phyloP scores from a whole-genome alignment of 2,797 vertebrate genomes.

The Hephaestus fuliginosus region DNA sequence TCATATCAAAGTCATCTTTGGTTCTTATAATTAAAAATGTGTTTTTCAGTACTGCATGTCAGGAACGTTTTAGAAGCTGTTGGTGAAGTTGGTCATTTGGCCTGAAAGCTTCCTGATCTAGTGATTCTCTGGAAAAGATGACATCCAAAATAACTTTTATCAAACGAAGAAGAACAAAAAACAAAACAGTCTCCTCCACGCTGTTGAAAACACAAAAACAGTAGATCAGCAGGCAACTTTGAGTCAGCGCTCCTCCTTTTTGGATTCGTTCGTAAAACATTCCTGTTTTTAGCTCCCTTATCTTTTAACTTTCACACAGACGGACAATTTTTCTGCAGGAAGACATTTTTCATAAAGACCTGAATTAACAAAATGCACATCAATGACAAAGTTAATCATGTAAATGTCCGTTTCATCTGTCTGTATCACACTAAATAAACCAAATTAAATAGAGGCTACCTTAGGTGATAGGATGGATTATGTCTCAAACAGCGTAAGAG shows the following conservation, averaged over 20 bases:
- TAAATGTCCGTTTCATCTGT: neutral
- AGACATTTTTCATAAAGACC: neutral
- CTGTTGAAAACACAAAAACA: neutral
- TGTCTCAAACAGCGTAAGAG: no score
- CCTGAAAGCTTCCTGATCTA: neutral
- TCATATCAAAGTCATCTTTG: constrained; percentile 1
- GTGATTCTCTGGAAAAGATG: neutral
- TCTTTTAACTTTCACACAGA: neutral
- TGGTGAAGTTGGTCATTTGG: neutral
- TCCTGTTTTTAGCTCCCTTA: neutral
- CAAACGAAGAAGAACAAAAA: constrained; percentile 1
- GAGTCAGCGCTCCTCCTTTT: neutral
- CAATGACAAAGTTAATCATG: neutral
- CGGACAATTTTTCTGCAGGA: neutral
- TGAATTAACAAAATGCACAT: neutral
- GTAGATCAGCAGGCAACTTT: neutral
- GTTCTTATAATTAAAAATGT: neutral
- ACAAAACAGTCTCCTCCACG: neutral
- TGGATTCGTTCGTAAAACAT: neutral
- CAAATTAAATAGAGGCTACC: constrained; percentile 27
- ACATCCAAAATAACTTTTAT: neutral
- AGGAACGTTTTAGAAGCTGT: neutral
- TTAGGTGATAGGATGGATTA: neutral
- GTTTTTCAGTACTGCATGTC: neutral
- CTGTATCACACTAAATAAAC: constrained; percentile 6